Percentiles rank a stretch among this genome's conserved stretches.
phyloP scores from a whole-genome alignment of 2,113 vertebrate genomes.

The Gavialis gangeticus region DNA sequence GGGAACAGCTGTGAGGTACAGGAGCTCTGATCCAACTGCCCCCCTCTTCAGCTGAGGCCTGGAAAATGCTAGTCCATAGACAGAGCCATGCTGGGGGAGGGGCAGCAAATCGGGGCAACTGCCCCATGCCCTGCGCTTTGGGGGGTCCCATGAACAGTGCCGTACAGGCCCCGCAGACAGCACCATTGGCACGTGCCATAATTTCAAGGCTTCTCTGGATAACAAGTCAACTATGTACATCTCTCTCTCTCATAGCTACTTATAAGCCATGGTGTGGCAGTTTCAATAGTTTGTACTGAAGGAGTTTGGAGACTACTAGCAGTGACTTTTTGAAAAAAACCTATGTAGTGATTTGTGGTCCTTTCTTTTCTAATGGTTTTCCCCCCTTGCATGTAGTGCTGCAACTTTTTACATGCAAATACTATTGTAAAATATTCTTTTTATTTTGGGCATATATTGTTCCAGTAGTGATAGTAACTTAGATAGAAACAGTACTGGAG shows the following conservation, averaged over 20 bases:
- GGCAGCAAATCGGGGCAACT: no score
- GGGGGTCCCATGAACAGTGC: no score
- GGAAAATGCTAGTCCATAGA: no score
- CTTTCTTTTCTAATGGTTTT: constrained; percentile 30
- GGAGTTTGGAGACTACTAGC: no score
- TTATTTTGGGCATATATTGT: constrained; percentile 20
- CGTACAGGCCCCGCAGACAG: no score
- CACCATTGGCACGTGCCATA: background rate
- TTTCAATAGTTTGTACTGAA: background rate
- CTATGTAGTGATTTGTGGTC: constrained; percentile 25
- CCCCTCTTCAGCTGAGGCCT: no score
- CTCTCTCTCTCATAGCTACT: background rate
- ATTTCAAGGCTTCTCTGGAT: constrained; percentile 9
- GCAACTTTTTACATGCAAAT: constrained; percentile 8
- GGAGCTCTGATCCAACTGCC: no score
- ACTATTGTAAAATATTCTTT: background rate
- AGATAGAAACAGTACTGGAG: constrained; percentile 21
- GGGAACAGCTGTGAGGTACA: no score
- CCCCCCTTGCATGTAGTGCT: constrained; percentile 28
- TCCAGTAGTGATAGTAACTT: constrained; percentile 39
- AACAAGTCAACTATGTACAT: background rate
- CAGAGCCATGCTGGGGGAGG: no score
- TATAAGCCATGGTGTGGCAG: background rate
- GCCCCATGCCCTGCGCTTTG: no score
- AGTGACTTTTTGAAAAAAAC: background rate